A percentile compares a stretch with the other conserved stretches of the same genome.
Evolutionary conservation across 2,113 vertebrate species (phyloP).

Genomic region (Poeciliopsis prolifica): DNA sequence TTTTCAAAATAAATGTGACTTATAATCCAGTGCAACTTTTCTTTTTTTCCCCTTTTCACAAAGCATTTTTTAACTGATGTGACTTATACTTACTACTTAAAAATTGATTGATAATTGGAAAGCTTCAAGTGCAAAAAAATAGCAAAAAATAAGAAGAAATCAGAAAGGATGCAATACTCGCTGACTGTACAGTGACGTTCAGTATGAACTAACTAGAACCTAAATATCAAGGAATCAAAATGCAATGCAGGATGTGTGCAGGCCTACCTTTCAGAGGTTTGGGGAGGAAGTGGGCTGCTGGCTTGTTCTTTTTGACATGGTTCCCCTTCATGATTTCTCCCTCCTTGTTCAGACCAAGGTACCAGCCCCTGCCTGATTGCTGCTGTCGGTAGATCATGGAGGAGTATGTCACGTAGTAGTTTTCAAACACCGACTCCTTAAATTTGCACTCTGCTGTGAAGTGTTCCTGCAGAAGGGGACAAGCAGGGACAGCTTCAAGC

Average conservation of each 20-base stretch:
- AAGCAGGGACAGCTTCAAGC: conserved; percentile 25
- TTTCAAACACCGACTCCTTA: conserved; percentile 99
- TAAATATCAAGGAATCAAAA: background rate
- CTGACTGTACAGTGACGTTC: background rate
- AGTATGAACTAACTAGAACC: background rate
- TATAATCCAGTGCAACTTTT: too few species aligned
- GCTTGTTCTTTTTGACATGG: conserved; percentile 99
- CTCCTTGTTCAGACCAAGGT: conserved; percentile 99
- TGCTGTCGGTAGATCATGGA: conserved; percentile 99
- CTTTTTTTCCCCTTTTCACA: background rate
- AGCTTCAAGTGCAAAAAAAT: background rate
- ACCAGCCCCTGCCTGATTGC: conserved; percentile 97
- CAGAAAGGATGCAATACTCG: background rate
- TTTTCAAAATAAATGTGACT: too few species aligned
- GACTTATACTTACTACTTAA: too few species aligned
- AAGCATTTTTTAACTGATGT: too few species aligned
- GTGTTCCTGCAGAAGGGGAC: conserved; percentile 87
- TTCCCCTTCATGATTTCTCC: conserved; percentile 99
- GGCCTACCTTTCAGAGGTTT: conserved; percentile 96
- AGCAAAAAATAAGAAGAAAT: background rate
- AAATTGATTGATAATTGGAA: background rate
- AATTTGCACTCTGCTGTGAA: conserved; percentile 99
- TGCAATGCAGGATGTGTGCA: background rate
- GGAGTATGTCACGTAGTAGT: conserved; percentile 99
- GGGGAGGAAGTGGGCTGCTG: conserved; percentile 98